Percentiles rank a stretch among this genome's conserved stretches.
phyloP scores from a whole-genome alignment of 2,113 vertebrate species.

The Hippopotamus amphibius region DNA sequence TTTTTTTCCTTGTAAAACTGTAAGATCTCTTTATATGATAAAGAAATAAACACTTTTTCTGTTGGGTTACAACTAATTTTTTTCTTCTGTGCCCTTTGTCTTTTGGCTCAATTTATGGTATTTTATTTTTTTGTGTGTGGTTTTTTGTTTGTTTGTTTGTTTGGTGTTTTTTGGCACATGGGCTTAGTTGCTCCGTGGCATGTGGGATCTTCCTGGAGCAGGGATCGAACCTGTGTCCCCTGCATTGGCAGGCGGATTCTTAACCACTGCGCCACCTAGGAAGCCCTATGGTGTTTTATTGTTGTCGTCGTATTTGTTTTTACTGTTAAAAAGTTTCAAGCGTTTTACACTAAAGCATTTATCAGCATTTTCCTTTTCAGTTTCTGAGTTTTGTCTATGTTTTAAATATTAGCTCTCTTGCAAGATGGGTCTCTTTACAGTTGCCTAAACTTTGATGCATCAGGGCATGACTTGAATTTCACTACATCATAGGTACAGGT shows the following conservation, averaged over 20 bases:
- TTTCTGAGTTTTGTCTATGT: slow-evolving; percentile 35
- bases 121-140: background rate
- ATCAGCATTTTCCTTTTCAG: slow-evolving; percentile 13
- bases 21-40: background rate
- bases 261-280: no score
- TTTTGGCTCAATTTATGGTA: background rate
- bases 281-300: background rate
- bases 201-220: no score
- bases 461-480: slow-evolving; percentile 3
- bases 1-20: slow-evolving; percentile 8
- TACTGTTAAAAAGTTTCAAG: background rate
- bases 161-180: no score
- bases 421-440: background rate
- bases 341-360: background rate
- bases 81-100: background rate
- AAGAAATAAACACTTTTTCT: slow-evolving; percentile 32
- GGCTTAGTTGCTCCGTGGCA: no score
- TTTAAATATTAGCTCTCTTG: slow-evolving; percentile 23
- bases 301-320: background rate
- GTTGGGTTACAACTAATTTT: background rate
- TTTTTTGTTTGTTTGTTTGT: no score
- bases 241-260: no score
- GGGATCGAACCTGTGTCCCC: no score
- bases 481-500: background rate
- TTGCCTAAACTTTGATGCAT: background rate